Evolutionary conservation across 23 tunicate species (phyloP), one percentile per base, ranked within the genome.

Genomic region (Botrylloides violaceus): DNA sequence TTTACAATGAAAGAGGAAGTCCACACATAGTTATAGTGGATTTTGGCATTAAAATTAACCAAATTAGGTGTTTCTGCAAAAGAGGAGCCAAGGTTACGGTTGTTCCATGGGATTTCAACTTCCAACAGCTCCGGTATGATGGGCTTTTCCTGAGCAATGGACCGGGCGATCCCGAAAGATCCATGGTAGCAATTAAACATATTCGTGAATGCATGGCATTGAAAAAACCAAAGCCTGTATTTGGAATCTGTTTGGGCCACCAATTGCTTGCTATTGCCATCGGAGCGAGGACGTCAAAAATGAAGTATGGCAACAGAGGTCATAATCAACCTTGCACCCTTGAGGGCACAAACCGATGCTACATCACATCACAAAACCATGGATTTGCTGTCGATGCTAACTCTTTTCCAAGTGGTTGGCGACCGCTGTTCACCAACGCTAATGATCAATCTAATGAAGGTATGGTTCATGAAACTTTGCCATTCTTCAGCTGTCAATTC

Each of bases 191-290:
- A 9, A 82, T 82, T 36, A 9, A 61, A 81, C 62, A 81, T 76
- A 21, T 53, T 36, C 81, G 76, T 75, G 55, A 3, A 36, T 65
- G 49, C 43, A 27, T 86, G 37, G 61, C 66, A n/a, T 56, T 66
- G 32, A 66, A 43, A 34, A 60, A 66, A 21, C 70, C 85, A 12
- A 27, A 32, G 50, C 97, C 97, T 0, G 29, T 90, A 35, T 90
- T 90, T 75, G 97, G 97, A n/a, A 90, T 90, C 29, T 90, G 97
- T 37, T 84, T 90, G 0, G 97, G 97, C 15, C 89, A 90, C 38
- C 97, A 90, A 65, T 53, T 90, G 58, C 77, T 90, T 25, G 60
- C 84, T 57, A 55, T 83, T 49, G 90, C 97, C 7, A 56, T 83
- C 4, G 78, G 63, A 27, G 82, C 83, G 28, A 38, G 59, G 3